Conservation (phyloP, 2,888 invertebrate genomes). For the Sepiola atlantica region DNA sequence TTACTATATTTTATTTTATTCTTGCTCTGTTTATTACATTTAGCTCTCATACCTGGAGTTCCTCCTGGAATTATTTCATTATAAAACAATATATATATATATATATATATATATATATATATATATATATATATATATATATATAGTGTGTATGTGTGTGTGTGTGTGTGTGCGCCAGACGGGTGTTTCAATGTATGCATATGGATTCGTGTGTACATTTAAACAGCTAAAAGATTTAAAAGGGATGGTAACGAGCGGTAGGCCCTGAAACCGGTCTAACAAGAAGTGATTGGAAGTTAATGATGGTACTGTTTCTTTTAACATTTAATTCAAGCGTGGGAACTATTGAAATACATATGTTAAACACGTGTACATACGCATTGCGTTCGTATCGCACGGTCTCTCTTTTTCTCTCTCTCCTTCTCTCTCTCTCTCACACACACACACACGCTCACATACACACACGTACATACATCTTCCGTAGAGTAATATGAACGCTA, state of each 20-base stretch:
- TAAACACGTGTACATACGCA: background rate
- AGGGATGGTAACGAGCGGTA: background rate
- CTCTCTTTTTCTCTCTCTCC: background rate
- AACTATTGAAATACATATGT: background rate
- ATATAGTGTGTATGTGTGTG: background rate
- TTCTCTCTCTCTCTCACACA: no score
- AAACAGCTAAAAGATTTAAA: slow-evolving; percentile 4
- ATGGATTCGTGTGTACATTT: background rate
- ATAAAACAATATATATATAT: no score
- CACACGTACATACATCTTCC: background rate
- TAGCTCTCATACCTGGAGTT: no score
- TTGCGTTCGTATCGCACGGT: background rate
- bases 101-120: no score
- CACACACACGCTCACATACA: background rate
- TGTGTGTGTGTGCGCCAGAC: background rate
- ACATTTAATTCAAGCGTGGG: background rate
- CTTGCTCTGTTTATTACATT: no score
- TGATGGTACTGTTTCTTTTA: background rate
- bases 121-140: background rate
- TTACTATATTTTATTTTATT: no score
- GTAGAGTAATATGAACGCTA: no score
- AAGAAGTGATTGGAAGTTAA: background rate
- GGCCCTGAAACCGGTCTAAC: background rate
- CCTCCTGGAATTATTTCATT: no score
- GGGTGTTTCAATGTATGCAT: background rate